phyloP scores from a whole-genome alignment of 2,113 vertebrate species.

The Gambusia affinis region DNA sequence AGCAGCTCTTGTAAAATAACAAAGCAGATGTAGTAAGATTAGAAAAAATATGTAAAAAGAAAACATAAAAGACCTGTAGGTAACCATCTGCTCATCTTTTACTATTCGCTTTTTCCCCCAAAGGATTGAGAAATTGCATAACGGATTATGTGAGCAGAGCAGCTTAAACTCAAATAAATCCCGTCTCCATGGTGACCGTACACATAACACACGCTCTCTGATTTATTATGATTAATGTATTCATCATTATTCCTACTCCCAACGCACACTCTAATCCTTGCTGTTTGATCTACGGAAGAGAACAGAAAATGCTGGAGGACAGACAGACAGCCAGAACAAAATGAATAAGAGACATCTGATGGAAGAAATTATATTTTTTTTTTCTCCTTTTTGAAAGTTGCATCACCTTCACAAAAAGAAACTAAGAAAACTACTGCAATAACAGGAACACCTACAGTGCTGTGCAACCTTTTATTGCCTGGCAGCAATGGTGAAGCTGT shows the following conservation, averaged over 20 bases:
- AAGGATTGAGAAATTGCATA: slow-evolving; percentile 72
- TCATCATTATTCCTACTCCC: slow-evolving; percentile 75
- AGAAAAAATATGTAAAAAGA: slow-evolving; percentile 8
- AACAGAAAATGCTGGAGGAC: slow-evolving; percentile 20
- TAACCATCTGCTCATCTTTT: slow-evolving; percentile 44
- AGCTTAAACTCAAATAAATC: slow-evolving; percentile 75
- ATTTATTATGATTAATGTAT: slow-evolving; percentile 75
- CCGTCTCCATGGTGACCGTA: slow-evolving; percentile 72
- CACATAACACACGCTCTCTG: slow-evolving; percentile 69
- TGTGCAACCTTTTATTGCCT: slow-evolving; percentile 17
- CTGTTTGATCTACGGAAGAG: slow-evolving; percentile 53
- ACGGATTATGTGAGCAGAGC: slow-evolving; percentile 73
- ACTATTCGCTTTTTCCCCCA: slow-evolving; percentile 24
- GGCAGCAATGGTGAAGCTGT: slow-evolving; percentile 9
- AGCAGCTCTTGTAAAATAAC: slow-evolving; percentile 34
- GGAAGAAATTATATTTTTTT: neutral
- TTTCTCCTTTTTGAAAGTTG: neutral
- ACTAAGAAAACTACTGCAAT: slow-evolving; percentile 8
- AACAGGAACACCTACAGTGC: neutral
- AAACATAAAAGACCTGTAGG: slow-evolving; percentile 29
- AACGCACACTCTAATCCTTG: slow-evolving; percentile 63
- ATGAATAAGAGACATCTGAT: neutral
- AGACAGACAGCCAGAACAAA: slow-evolving; percentile 6
- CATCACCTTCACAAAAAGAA: slow-evolving; percentile 3
- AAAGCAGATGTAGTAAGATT: neutral